A percentile compares a stretch with the other conserved stretches of the same genome.
Conservation (phyloP, 2,888 invertebrate species). For the Hetaerina titia region DNA sequence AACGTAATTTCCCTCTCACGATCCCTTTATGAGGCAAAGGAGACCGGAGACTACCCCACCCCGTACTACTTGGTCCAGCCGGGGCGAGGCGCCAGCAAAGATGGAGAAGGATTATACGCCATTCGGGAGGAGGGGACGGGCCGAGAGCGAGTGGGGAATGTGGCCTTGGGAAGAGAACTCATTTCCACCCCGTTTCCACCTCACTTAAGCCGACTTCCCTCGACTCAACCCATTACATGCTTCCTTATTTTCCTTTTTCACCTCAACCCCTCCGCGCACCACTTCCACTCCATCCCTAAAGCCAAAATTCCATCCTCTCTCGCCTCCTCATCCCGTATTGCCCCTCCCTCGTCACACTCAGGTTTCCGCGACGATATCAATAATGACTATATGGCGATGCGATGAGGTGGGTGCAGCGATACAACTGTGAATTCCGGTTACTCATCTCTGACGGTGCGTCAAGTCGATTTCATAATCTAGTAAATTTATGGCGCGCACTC, state of each 20-base stretch:
- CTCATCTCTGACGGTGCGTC: too few species aligned
- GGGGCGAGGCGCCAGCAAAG: not conserved
- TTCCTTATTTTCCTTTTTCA: not conserved
- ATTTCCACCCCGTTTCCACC: conserved; percentile 48
- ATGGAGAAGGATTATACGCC: not conserved
- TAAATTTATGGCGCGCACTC: too few species aligned
- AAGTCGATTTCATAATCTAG: too few species aligned
- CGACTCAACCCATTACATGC: not conserved
- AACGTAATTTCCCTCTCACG: not conserved
- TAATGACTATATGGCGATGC: not conserved
- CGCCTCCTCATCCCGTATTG: not conserved
- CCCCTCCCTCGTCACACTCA: not conserved
- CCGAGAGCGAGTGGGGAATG: not conserved
- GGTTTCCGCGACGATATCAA: not conserved
- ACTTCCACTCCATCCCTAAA: not conserved
- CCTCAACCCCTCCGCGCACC: not conserved
- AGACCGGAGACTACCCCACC: not conserved
- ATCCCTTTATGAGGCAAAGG: not conserved
- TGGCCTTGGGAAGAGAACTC: not conserved
- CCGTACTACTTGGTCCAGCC: not conserved
- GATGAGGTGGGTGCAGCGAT: too few species aligned
- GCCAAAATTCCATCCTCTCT: not conserved
- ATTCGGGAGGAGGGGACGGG: not conserved
- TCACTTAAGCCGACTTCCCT: conserved; percentile 53
- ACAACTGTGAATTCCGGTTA: too few species aligned